Base-by-base conservation (phyloP, 2,113 vertebrate species). In the Rhea americana region DNA sequence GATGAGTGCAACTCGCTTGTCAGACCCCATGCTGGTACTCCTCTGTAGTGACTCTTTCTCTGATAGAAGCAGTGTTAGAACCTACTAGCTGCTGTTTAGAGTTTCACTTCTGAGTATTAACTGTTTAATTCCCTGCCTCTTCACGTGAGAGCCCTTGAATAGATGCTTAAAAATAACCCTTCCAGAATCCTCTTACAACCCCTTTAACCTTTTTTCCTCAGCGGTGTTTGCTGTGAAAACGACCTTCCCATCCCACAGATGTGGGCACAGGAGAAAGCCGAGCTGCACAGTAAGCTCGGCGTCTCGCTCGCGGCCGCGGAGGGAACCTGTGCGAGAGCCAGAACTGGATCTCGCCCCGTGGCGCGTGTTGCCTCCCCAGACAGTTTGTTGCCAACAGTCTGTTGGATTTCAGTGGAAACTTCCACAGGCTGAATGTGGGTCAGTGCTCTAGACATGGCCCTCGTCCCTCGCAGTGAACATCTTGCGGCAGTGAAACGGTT, bases 191-290 rank as follows among this genome's bases (percentile, higher is more conserved):
- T 50, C 30, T 12, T 18, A 9, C 7, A 20, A 51, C 11, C 19
- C 1, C 13, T 20, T 41, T 28, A 41, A 28, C 51, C 41, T 19
- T 35, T 32, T 28, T 32, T 20, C 47, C 43, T 13, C 9, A n/a
- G 62, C 1, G 1, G 26, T 0, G 0, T 26, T 24, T 2, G 3
- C 66, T 30, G 22, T 1, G 2, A 13, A n/a, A 51, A 6, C 3
- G 0, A 43, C 3, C 3, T 11, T 53, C 25, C 25, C 45, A 8
- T 21, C 61, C 13, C 5, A 20, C 48, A 18, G 43, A 4, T 25
- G 73, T 2, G 3, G 39, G 58, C 12, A 13, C 30, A 30, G 41
- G 28, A 85, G 51, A 11, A 35, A n/a, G 22, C 37, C 30, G 41
- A 41, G 53, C 41, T 13, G 14, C 43, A 32, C 18, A 32, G 17